Evolutionary conservation across 2,888 invertebrate genomes (phyloP).

Genomic region (Athalia circularis): DNA sequence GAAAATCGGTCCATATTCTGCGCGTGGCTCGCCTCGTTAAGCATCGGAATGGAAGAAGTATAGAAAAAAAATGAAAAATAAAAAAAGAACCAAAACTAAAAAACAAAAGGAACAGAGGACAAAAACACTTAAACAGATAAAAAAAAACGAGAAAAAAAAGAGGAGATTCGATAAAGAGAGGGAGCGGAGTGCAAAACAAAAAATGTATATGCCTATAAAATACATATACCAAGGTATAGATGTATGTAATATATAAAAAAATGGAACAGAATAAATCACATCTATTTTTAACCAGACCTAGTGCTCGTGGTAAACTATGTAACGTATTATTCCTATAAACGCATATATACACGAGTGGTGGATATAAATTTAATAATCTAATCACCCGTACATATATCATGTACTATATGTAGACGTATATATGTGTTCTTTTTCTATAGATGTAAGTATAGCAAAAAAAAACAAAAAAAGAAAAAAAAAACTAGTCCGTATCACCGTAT

Average conservation of each 20-base stretch:
- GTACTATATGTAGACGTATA: conserved; percentile 34
- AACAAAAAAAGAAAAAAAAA: no score
- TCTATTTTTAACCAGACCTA: conserved; percentile 60
- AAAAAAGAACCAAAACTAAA: neutral
- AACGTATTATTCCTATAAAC: no score
- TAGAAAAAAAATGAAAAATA: neutral
- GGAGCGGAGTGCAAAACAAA: no score
- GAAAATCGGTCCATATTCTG: conserved; percentile 64
- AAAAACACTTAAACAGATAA: neutral
- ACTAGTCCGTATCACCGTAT: no score
- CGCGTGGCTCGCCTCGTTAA: conserved; percentile 67
- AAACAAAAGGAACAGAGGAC: neutral
- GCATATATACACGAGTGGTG: no score
- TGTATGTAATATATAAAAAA: conserved; percentile 27
- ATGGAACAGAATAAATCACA: conserved; percentile 70
- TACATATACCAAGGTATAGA: no score
- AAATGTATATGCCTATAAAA: no score
- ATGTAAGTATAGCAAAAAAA: no score
- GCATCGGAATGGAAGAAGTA: conserved; percentile 52
- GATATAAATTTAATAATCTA: conserved; percentile 70
- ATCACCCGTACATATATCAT: conserved; percentile 50
- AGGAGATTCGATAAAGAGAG: neutral
- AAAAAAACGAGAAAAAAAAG: neutral
- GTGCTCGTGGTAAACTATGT: conserved; percentile 49
- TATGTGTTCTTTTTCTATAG: neutral